Evolutionary conservation across 2,797 vertebrate genomes (phyloP).

Genomic region (Bradypodion ventrale): DNA sequence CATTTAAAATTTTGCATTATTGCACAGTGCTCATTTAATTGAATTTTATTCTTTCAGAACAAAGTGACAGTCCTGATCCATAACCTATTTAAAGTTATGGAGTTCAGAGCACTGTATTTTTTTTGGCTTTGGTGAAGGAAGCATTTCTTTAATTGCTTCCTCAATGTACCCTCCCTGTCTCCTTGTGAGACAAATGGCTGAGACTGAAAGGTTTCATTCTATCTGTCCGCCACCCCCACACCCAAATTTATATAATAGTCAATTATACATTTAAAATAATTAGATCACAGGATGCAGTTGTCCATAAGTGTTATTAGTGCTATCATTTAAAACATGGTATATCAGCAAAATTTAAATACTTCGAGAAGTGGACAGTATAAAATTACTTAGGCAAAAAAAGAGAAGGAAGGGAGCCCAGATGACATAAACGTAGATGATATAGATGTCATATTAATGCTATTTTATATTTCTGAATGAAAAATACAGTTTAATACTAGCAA

Average conservation of each 20-base stretch:
- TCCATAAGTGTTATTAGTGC: slow-evolving; percentile 28
- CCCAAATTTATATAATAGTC: slow-evolving; percentile 40
- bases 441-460: slow-evolving; percentile 37
- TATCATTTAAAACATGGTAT: slow-evolving; percentile 17
- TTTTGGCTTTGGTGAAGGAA: slow-evolving; percentile 26
- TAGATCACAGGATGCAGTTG: not conserved
- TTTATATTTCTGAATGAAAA: slow-evolving; percentile 43
- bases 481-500: slow-evolving; percentile 47
- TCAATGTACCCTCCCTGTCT: slow-evolving; percentile 30
- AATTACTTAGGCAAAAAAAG: slow-evolving; percentile 15
- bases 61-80: slow-evolving; percentile 25
- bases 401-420: no score
- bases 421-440: slow-evolving; percentile 49
- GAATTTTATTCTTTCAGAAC: slow-evolving; percentile 25
- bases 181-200: slow-evolving; percentile 26
- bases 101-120: not conserved
- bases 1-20: not conserved
- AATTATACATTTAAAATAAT: slow-evolving; percentile 7
- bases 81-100: slow-evolving; percentile 22
- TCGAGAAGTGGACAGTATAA: slow-evolving; percentile 49
- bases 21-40: not conserved
- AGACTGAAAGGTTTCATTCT: slow-evolving; percentile 38
- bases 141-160: slow-evolving; percentile 57
- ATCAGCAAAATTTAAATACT: slow-evolving; percentile 52
- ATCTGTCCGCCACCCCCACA: no score